Conservation (phyloP, 2,113 vertebrate species). For the Seriola rivoliana region DNA sequence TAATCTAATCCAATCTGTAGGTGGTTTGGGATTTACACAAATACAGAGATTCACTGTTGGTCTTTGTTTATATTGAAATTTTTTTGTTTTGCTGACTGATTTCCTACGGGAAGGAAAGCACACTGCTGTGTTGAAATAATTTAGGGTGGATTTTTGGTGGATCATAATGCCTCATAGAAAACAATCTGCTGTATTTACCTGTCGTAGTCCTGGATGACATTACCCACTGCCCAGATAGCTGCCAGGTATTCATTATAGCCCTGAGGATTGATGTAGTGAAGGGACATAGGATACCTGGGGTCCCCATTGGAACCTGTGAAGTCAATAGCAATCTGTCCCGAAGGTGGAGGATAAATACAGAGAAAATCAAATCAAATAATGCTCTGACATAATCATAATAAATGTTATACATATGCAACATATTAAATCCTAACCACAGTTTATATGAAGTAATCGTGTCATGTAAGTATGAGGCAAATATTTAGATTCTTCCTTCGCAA, state of each 20-base stretch:
- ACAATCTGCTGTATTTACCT: constrained; percentile 78
- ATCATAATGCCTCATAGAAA: not conserved
- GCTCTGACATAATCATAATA: not conserved
- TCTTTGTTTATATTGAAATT: no score
- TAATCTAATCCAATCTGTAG: no score
- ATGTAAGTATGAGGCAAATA: not conserved
- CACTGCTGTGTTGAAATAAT: not conserved
- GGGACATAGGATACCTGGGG: constrained; percentile 88
- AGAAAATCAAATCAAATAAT: not conserved
- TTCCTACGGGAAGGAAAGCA: not conserved
- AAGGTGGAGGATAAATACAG: not conserved
- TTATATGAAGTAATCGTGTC: not conserved
- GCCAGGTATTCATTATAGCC: constrained; percentile 95
- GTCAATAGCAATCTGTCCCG: constrained; percentile 92
- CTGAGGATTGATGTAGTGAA: constrained; percentile 93
- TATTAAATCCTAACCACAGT: not conserved
- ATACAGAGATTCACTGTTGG: no score
- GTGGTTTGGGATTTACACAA: no score
- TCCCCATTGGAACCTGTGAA: constrained; percentile 98
- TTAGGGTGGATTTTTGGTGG: not conserved
- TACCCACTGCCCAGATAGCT: constrained; percentile 96
- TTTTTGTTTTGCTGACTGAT: no score
- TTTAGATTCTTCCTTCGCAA: not conserved
- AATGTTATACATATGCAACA: not conserved
- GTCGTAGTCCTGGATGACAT: constrained; percentile 96